Percentiles rank a stretch among this genome's conserved stretches.
Conservation (phyloP, 1,140 invertebrate genomes). For the Drosophila novamexicana region DNA sequence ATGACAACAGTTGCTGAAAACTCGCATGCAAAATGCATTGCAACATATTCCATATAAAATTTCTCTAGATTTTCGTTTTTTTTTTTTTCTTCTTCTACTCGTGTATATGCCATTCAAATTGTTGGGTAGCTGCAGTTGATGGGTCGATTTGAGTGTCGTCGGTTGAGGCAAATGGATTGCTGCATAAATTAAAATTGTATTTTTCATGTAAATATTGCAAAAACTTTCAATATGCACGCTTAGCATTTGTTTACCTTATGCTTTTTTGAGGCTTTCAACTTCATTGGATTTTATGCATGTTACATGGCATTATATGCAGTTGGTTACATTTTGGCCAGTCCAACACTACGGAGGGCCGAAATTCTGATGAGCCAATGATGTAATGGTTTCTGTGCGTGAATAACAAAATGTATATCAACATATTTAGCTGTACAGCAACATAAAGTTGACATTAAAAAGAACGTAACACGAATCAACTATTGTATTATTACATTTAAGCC, state of each 20-base stretch:
- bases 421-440: too few species aligned
- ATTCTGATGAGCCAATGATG: not conserved
- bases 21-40: slow-evolving; percentile 68
- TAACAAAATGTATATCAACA: too few species aligned
- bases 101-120: slow-evolving; percentile 40
- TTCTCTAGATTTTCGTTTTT: slow-evolving; percentile 13
- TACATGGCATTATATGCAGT: not conserved
- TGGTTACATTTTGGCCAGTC: not conserved
- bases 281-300: not conserved
- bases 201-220: slow-evolving; percentile 61
- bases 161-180: slow-evolving; percentile 55
- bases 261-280: slow-evolving; percentile 1
- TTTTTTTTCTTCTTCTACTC: not conserved
- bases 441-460: too few species aligned
- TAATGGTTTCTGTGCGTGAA: too few species aligned
- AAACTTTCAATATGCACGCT: slow-evolving; percentile 36
- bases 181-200: slow-evolving; percentile 69
- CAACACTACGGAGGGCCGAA: not conserved
- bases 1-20: slow-evolving; percentile 65
- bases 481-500: too few species aligned
- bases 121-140: slow-evolving; percentile 57
- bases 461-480: too few species aligned
- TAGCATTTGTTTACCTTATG: slow-evolving; percentile 30
- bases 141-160: slow-evolving; percentile 55
- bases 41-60: slow-evolving; percentile 46